Percentiles rank a stretch among this genome's conserved stretches.
phyloP scores from a whole-genome alignment of 2,113 vertebrate species.

The Microcebus ravelobensis region DNA sequence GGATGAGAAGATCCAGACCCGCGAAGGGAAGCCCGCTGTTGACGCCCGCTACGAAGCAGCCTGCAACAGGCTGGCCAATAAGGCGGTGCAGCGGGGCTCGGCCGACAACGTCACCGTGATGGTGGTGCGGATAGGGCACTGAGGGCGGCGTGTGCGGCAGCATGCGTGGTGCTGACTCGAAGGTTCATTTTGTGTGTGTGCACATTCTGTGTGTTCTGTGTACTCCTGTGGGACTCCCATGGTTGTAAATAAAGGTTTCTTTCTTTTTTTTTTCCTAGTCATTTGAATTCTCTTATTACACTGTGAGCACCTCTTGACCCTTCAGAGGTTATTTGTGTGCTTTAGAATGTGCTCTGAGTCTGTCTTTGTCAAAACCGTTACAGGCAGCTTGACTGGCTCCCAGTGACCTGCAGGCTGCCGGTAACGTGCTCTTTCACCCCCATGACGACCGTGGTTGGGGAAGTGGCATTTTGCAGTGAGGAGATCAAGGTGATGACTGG shows the following conservation, averaged over 20 bases:
- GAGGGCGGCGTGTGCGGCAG: slow-evolving; percentile 56
- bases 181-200: neutral
- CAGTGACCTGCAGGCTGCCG: fast-evolving
- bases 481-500: fast-evolving
- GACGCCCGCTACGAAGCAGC: slow-evolving; percentile 89
- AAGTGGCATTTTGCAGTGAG: neutral
- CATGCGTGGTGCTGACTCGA: fast-evolving
- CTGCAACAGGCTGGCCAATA: slow-evolving; percentile 92
- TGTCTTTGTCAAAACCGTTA: fast-evolving
- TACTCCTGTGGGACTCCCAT: slow-evolving; percentile 59
- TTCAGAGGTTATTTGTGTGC: neutral
- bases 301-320: neutral
- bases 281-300: neutral
- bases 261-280: slow-evolving; percentile 73
- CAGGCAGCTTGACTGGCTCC: fast-evolving
- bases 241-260: slow-evolving; percentile 87
- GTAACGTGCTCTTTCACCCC: fast-evolving
- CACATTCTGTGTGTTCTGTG: slow-evolving; percentile 17
- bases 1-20: slow-evolving; percentile 87
- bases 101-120: slow-evolving; percentile 97
- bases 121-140: slow-evolving; percentile 90
- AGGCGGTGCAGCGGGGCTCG: slow-evolving; percentile 94
- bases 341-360: too few relatives aligned
- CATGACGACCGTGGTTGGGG: fast-evolving
- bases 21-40: slow-evolving; percentile 83